Base-by-base conservation (phyloP, 2,797 vertebrate genomes). In the Diplodus sargus region DNA sequence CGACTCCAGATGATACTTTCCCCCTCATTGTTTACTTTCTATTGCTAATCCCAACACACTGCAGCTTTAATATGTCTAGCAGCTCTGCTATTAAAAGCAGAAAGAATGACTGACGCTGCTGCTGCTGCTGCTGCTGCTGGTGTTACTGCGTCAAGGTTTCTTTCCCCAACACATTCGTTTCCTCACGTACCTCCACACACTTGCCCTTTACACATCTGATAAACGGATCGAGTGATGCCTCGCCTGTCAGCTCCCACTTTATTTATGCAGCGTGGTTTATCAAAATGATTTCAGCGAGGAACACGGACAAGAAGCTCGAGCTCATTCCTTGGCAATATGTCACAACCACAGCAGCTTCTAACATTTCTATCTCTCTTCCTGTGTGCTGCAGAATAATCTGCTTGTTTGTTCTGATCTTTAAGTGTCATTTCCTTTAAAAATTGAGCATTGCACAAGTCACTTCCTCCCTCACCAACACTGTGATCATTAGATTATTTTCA, bases 1-100 rank as follows among this genome's bases (percentile, higher is more conserved):
- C 25, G 43, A 61, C 12, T 14, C 78, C 79, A 90, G 71, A 70
- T 30, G 57, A 80, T 68, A 59, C 59, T 65, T 81, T 65, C n/a
- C 25, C n/a, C 25, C 4, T 8, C 51, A 22, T 42, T 82, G 56
- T 82, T 86, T 75, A 74, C 75, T 18, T 78, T 63, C 47, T 76
- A 14, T 64, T 47, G 17, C 83, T 81, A 69, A 71, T 73, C 71
- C 34, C 3, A 3, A 39, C 39, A 39, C 39, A 11, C 39, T 39
- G 39, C 39, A 39, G 39, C 39, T 39, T 39, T 11, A 39, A 39
- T 39, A 9, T 11, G 39, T 39, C 39, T 8, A 3, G 39, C 39
- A 39, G 39, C 51, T 49, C 4, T 22, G 69, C 83, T 88, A 70
- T 82, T 85, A 79, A 85, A 80, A 89, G 82, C 72, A 62, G 22